Conservation (phyloP, 2,113 vertebrate genomes). For the Saimiri boliviensis region DNA sequence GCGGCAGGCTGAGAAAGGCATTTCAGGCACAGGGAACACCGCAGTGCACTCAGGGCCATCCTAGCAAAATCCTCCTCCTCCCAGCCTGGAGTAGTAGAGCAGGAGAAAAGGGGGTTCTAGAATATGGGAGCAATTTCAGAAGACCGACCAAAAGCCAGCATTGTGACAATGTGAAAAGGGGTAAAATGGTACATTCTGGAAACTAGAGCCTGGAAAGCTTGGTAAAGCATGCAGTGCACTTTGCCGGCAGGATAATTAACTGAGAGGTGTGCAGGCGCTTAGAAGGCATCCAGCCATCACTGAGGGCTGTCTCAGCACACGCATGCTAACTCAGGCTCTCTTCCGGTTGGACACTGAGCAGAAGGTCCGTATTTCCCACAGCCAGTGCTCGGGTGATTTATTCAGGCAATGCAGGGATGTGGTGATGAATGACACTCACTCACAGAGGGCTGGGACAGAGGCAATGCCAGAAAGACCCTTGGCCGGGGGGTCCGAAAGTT, state of each 20-base stretch:
- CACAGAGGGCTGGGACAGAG: background rate
- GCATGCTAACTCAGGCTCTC: background rate
- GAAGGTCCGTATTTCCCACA: background rate
- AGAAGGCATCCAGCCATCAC: background rate
- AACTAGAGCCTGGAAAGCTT: background rate
- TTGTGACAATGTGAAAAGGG: background rate
- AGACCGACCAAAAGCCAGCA: background rate
- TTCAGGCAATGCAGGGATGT: background rate
- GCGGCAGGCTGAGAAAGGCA: background rate
- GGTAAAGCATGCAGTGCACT: background rate
- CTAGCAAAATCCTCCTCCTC: background rate
- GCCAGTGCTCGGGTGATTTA: background rate
- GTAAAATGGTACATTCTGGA: background rate
- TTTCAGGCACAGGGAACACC: background rate
- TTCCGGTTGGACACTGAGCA: background rate
- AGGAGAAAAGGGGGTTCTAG: background rate
- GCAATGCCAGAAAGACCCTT: background rate
- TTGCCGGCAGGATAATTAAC: slow-evolving; percentile 40
- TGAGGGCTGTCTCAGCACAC: background rate
- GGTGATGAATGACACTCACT: background rate
- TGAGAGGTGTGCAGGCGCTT: background rate
- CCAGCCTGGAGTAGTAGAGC: too few relatives aligned
- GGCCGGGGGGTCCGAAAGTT: background rate
- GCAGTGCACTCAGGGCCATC: background rate
- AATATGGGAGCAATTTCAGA: background rate